A percentile compares a stretch with the other conserved stretches of the same genome.
phyloP scores from a whole-genome alignment of 2,888 invertebrate species.

The Hyppa rectilinea region DNA sequence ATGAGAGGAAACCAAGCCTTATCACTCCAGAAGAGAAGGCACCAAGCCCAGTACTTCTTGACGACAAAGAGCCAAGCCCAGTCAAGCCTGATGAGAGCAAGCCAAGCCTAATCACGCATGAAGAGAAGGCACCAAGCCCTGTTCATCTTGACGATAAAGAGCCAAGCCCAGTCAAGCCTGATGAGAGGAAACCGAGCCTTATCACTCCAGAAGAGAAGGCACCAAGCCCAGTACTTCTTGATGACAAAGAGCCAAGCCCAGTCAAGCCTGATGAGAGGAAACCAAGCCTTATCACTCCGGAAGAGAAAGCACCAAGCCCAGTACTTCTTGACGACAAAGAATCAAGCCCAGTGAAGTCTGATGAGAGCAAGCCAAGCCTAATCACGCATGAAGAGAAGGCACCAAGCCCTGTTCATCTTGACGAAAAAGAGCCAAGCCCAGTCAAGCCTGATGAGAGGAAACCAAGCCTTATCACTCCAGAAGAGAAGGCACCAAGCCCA shows the following conservation, averaged over 20 bases:
- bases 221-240: neutral
- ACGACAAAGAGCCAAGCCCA: neutral
- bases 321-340: conserved; percentile 7
- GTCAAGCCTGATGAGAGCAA: conserved; percentile 28
- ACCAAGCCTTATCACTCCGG: neutral
- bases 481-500: conserved; percentile 37
- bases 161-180: no score
- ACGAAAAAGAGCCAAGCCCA: conserved; percentile 26
- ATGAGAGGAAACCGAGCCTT: neutral
- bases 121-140: fast-evolving
- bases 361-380: neutral
- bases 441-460: neutral
- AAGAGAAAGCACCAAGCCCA: conserved; percentile 32
- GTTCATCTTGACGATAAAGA: neutral
- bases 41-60: conserved; percentile 18
- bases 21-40: conserved; percentile 19
- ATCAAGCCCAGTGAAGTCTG: neutral
- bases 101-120: neutral
- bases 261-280: neutral
- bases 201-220: neutral
- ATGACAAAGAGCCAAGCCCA: neutral
- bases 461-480: conserved; percentile 19
- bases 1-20: neutral
- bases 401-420: conserved; percentile 18
- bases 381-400: conserved; percentile 1